Conservation (phyloP, 92 coral and sea anemone genomes). For the Phymanthus crucifer region DNA sequence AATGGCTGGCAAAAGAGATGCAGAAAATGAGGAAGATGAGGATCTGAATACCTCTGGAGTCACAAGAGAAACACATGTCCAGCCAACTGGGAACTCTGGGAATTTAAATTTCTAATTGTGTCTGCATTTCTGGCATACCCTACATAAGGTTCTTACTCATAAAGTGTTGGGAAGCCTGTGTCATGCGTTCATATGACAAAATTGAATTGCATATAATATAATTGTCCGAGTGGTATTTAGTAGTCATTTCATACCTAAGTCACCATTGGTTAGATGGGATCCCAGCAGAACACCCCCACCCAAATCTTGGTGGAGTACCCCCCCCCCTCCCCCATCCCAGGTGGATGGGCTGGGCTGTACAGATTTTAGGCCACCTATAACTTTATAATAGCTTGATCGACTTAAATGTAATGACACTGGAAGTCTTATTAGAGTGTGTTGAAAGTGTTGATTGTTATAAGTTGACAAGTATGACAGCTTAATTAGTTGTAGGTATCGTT, state of each 20-base stretch:
- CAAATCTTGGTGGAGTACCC: no score
- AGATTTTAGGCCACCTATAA: no score
- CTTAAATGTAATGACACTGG: no score
- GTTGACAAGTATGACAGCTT: no score
- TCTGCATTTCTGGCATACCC: neutral
- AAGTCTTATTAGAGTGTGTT: no score
- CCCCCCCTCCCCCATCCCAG: no score
- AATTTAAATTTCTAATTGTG: slow-evolving; percentile 53
- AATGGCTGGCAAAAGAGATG: slow-evolving; percentile 40
- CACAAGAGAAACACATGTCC: slow-evolving; percentile 56
- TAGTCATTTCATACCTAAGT: neutral
- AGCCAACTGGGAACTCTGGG: slow-evolving; percentile 29
- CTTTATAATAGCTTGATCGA: no score
- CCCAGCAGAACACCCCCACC: no score
- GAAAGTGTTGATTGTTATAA: no score
- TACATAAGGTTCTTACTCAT: neutral
- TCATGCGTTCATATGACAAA: neutral
- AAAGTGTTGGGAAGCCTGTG: neutral
- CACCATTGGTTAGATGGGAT: no score
- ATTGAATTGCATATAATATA: neutral
- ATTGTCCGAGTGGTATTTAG: neutral
- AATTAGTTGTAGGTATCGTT: no score
- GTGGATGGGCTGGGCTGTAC: neutral
- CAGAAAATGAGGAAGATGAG: slow-evolving; percentile 37
- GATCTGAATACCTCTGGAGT: slow-evolving; percentile 35